Evolutionary conservation across 2,888 invertebrate species (phyloP).

Genomic region (Patella ulyssiponensis): DNA sequence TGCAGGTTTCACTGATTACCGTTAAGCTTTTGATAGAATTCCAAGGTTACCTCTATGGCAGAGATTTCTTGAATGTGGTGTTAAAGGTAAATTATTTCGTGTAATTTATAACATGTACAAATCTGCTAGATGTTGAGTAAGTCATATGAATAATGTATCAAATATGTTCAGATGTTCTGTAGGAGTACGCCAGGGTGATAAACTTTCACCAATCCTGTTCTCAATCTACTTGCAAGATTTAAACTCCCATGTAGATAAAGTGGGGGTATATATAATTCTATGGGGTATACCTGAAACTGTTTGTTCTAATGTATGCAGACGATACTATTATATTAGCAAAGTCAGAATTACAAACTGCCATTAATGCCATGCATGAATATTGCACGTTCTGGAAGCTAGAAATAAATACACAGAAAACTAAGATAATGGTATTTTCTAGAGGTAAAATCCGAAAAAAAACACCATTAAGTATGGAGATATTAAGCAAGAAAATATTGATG

Average conservation of each 20-base stretch:
- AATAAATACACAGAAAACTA: conserved; percentile 19
- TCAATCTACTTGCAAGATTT: neutral
- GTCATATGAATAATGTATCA: neutral
- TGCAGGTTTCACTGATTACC: neutral
- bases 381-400: conserved; percentile 20
- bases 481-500: conserved; percentile 15
- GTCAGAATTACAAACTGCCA: conserved; percentile 18
- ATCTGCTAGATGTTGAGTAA: neutral
- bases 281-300: no score
- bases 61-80: neutral
- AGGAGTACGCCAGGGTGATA: neutral
- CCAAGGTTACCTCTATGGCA: neutral
- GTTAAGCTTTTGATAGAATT: neutral
- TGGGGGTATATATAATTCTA: conserved; percentile 6
- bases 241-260: no score
- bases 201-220: neutral
- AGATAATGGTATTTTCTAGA: conserved; percentile 20
- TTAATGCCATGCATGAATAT: conserved; percentile 20
- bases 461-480: neutral
- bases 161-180: neutral
- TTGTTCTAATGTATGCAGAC: conserved; percentile 25
- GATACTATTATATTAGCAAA: conserved; percentile 22
- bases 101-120: conserved; percentile 14
- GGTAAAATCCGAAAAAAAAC: conserved; percentile 12
- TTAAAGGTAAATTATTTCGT: no score